Evolutionary conservation across 2,113 vertebrate genomes (phyloP).

Genomic region (Trematocara macrostoma): DNA sequence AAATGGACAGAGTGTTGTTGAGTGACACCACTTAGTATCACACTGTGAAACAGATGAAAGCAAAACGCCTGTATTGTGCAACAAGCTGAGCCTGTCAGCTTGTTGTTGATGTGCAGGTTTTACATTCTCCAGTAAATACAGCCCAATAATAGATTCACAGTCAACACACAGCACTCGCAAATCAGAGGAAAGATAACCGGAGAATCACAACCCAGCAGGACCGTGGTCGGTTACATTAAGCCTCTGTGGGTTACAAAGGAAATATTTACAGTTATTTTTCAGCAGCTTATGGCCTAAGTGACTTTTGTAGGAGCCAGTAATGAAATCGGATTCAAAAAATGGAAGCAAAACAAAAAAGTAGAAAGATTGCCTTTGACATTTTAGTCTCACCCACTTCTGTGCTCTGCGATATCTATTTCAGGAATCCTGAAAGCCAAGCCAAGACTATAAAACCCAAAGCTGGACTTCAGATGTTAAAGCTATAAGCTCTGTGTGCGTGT

Average conservation of each 20-base stretch:
- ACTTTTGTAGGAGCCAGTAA: not conserved
- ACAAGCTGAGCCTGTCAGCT: constrained; percentile 5
- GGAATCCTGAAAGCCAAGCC: constrained; percentile 39
- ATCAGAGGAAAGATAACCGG: not conserved
- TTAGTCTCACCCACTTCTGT: constrained; percentile 12
- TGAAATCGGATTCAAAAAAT: constrained; percentile 50
- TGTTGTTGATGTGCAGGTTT: constrained; percentile 14
- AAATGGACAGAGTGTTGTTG: not conserved
- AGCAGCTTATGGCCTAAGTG: not conserved
- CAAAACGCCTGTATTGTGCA: not conserved
- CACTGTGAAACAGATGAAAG: constrained; percentile 1
- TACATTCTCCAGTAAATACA: constrained; percentile 1
- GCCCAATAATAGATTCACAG: constrained; percentile 9
- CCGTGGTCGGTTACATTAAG: not conserved
- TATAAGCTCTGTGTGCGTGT: constrained; percentile 43
- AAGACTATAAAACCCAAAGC: constrained; percentile 47
- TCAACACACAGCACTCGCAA: not conserved
- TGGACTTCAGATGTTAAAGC: constrained; percentile 66
- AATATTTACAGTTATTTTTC: not conserved
- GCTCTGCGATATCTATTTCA: constrained; percentile 66
- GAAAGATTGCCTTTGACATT: constrained; percentile 59
- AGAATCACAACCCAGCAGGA: not conserved
- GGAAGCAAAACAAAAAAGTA: constrained; percentile 23
- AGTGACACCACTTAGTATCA: constrained; percentile 41
- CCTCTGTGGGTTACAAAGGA: not conserved